These are phyloP conservation scores for Epirrhoe alternata DNA, from an alignment of 2,888 invertebrate genomes.

Conservation along the genomic window DNA sequence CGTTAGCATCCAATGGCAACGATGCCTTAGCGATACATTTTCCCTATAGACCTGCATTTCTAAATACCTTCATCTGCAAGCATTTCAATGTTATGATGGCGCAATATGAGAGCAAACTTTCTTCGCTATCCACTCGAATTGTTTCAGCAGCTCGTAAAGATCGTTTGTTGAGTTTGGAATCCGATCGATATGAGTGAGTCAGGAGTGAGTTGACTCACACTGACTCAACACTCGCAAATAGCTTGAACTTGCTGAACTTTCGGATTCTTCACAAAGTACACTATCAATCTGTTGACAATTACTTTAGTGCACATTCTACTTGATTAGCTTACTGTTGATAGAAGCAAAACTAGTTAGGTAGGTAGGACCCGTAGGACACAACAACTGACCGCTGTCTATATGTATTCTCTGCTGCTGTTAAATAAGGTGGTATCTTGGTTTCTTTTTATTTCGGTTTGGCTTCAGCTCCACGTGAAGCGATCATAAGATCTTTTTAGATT, in stretches of 20 bases:
- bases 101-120: neutral
- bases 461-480: neutral
- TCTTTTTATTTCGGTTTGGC: neutral
- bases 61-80: neutral
- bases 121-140: neutral
- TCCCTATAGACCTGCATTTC: neutral
- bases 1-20: neutral
- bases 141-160: slow-evolving; percentile 22
- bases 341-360: no score
- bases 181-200: slow-evolving; percentile 33
- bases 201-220: slow-evolving; percentile 28
- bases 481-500: neutral
- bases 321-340: neutral
- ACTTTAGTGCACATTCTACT: neutral
- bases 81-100: neutral
- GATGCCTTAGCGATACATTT: no score
- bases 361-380: no score
- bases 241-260: slow-evolving; percentile 31
- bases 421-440: neutral
- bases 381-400: no score
- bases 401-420: no score
- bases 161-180: slow-evolving; percentile 9
- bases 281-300: neutral
- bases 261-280: slow-evolving; percentile 6
- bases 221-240: slow-evolving; percentile 32